These are phyloP conservation scores for Mormyrops attenuatus DNA, from an alignment of 2,797 vertebrate species.

Conservation along the genomic window DNA sequence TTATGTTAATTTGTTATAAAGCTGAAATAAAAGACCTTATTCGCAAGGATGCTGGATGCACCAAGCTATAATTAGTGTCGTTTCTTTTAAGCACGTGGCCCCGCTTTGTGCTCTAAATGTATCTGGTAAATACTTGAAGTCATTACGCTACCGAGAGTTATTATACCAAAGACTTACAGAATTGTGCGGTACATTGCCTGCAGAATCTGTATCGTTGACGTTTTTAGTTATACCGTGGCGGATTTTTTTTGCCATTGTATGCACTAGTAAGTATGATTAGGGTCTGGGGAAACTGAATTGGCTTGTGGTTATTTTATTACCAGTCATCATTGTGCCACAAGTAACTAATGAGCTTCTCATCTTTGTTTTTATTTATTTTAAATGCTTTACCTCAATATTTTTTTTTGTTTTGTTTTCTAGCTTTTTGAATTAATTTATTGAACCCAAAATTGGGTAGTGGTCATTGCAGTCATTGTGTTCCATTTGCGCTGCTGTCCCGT, in stretches of 20 bases:
- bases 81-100: not conserved
- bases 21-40: not conserved
- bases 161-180: not conserved
- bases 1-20: not conserved
- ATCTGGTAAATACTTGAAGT: not conserved
- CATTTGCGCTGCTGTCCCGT: not conserved
- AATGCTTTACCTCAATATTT: not conserved
- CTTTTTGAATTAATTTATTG: not conserved
- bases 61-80: not conserved
- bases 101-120: not conserved
- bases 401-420: not conserved
- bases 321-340: not conserved
- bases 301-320: not conserved
- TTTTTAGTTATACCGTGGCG: not conserved
- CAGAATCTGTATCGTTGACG: not conserved
- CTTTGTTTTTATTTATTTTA: not conserved
- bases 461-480: not conserved
- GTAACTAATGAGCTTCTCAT: not conserved
- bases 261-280: not conserved
- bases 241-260: not conserved
- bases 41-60: not conserved
- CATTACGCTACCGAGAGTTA: not conserved
- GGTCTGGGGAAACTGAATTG: not conserved
- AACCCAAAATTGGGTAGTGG: not conserved
- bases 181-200: not conserved